phyloP scores from a whole-genome alignment of 2,797 vertebrate genomes.

The Molossus molossus region DNA sequence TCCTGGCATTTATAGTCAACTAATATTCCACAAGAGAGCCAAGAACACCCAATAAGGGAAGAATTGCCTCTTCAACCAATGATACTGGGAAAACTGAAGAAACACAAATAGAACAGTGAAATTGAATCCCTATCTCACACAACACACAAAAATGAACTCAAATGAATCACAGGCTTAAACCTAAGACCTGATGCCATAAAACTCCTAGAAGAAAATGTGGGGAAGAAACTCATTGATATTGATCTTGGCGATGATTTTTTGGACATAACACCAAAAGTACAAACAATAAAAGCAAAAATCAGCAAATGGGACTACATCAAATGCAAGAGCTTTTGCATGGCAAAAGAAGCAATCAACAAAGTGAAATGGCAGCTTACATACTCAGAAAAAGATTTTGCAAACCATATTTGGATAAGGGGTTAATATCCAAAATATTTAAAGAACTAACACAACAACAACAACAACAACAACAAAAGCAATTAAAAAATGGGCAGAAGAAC shows the following conservation, averaged over 20 bases:
- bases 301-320: not conserved
- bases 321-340: not conserved
- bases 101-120: not conserved
- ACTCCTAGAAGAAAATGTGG: not conserved
- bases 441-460: not conserved
- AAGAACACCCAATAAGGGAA: not conserved
- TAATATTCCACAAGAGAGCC: not conserved
- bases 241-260: not conserved
- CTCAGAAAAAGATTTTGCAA: not conserved
- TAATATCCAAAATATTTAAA: conserved; percentile 7
- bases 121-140: not conserved
- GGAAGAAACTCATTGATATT: not conserved
- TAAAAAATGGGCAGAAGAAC: not conserved
- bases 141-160: not conserved
- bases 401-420: not conserved
- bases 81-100: not conserved
- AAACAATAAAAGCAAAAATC: not conserved
- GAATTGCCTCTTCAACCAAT: not conserved
- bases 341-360: conserved; percentile 28
- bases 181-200: not conserved
- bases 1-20: not conserved
- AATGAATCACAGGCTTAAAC: not conserved
- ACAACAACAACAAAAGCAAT: not conserved
- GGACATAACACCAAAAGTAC: not conserved
- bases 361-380: not conserved